phyloP scores from a whole-genome alignment of 2,113 vertebrate species.

The Xyrauchen texanus region DNA sequence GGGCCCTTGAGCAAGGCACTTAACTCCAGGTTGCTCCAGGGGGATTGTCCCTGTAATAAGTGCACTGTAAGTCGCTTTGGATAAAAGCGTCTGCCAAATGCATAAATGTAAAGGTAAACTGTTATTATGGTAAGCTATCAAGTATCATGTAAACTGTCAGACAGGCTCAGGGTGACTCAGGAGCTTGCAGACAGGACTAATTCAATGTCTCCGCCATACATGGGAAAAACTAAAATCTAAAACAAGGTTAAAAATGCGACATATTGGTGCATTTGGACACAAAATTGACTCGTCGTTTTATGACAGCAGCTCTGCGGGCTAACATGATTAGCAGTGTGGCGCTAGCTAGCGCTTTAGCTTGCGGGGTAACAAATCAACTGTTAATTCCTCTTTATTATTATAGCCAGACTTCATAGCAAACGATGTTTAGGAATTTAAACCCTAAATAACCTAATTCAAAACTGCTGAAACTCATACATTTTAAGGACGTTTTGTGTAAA shows the following conservation, averaged over 20 bases:
- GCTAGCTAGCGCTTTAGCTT: conserved; percentile 1
- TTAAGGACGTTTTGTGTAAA: background rate
- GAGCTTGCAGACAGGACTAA: conserved; percentile 2
- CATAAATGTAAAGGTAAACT: too few species aligned
- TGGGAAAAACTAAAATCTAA: background rate
- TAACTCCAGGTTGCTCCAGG: too few species aligned
- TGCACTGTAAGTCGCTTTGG: too few species aligned
- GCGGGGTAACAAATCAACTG: background rate
- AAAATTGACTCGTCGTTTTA: background rate
- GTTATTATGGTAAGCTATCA: conserved; percentile 27
- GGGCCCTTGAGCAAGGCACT: too few species aligned
- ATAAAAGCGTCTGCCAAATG: too few species aligned
- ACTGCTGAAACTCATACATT: background rate
- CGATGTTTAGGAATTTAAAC: background rate
- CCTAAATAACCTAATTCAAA: background rate
- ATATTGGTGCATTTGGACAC: background rate
- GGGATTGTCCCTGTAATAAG: too few species aligned
- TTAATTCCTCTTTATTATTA: background rate
- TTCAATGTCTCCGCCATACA: background rate
- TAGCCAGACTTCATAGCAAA: background rate
- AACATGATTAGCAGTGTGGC: conserved; percentile 13
- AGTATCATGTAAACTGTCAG: conserved; percentile 28
- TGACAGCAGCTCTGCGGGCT: conserved; percentile 26
- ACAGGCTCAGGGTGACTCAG: conserved; percentile 19
- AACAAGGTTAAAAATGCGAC: background rate